Base-by-base conservation (phyloP, 2,888 invertebrate genomes). In the Folsomia manolachei region DNA sequence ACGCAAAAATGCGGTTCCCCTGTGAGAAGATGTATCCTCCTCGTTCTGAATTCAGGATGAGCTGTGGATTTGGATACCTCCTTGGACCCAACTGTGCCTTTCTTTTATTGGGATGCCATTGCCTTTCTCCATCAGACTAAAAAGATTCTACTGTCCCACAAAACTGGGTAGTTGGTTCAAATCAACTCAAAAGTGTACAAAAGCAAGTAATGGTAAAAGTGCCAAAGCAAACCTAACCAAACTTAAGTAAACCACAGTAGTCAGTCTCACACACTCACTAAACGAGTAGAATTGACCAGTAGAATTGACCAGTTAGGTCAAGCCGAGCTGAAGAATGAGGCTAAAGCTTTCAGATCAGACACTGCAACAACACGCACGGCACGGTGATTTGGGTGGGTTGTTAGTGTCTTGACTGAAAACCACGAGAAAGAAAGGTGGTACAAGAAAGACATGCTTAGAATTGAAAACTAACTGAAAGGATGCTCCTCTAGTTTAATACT, bases 401-500 rank as follows among this genome's bases (percentile, higher is more conserved):
- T 39, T 39, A 39, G 39, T 39, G 39, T 39, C 39, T 53, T 60
- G 63, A 27, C 63, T 18, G 52, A 64, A 27, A 51, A 61, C 25
- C 62, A 75, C 72, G 73, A 69, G 60, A 61, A 61, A 73, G 72
- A 61, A 64, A 61, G 65, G 65, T 51, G 56, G 72, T 51, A 63
- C 39, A 67, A 27, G 51, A 52, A 67, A 61, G 69, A 51, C 39
- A 24, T 24, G 19, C 56, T 25, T 60, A 19, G 60, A 60, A 60
- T 21, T 39, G 18, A 27, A 62, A 63, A 71, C 65, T 68, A 21
- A 26, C n/a, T n/a, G 39, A 4, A 39, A 39, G 14, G 39, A 39
- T 39, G 39, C 39, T 39, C 39, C 39, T n/a, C n/a, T n/a, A 39
- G 39, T 39, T 39, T 14, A 39, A 4, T 39, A 39, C 14, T 39